Evolutionary conservation across 1,140 invertebrate species (phyloP).

Genomic region (Cheumatopsyche charites): DNA sequence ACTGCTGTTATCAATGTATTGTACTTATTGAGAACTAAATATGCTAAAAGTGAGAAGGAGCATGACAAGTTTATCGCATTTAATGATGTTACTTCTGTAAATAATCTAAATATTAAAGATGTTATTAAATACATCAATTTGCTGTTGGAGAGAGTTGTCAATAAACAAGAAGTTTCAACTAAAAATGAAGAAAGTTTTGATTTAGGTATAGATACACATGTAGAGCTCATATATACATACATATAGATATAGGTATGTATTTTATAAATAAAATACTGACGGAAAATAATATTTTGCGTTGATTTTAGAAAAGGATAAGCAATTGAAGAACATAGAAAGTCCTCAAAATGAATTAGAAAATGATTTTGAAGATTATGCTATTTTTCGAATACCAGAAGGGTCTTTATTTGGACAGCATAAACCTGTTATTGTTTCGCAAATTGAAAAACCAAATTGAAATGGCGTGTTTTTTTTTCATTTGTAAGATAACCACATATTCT

Average conservation of each 20-base stretch:
- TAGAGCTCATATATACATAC: background rate
- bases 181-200: conserved; percentile 6
- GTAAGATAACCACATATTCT: no score
- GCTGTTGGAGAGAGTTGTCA: conserved; percentile 36
- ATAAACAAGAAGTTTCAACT: conserved; percentile 15
- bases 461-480: background rate
- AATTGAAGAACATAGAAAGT: background rate
- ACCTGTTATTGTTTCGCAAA: conserved; percentile 31
- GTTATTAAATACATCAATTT: conserved; percentile 37
- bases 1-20: conserved; percentile 61
- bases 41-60: conserved; percentile 61
- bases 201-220: background rate
- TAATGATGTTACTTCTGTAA: conserved; percentile 29
- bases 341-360: conserved; percentile 20
- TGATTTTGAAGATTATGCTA: conserved; percentile 23
- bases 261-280: background rate
- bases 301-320: background rate
- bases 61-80: conserved; percentile 41
- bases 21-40: conserved; percentile 61
- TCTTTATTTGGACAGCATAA: conserved; percentile 41
- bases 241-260: background rate
- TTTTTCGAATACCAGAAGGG: conserved; percentile 40
- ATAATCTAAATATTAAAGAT: conserved; percentile 37
- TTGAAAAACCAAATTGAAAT: conserved; percentile 38
- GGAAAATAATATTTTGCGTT: background rate